A percentile compares a stretch with the other conserved stretches of the same genome.
These are phyloP conservation scores for Macaca nemestrina DNA, from an alignment of 2,113 vertebrate species.

Conservation along the genomic window DNA sequence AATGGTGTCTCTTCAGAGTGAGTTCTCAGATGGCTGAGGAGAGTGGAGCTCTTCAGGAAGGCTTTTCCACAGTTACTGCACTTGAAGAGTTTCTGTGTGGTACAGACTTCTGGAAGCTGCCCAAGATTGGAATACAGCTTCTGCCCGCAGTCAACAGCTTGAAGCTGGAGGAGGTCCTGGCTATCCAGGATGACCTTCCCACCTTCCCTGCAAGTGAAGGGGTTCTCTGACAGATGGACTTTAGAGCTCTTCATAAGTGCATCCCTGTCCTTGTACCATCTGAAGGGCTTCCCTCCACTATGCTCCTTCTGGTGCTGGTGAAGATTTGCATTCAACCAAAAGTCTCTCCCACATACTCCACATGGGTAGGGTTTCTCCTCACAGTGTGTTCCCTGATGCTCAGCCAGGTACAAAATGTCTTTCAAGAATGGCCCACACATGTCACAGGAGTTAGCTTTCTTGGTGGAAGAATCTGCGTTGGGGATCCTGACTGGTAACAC, in stretches of 20 bases:
- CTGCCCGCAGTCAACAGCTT: too few species aligned
- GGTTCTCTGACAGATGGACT: neutral
- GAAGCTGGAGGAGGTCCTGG: neutral
- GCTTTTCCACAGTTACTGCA: neutral
- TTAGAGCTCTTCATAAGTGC: neutral
- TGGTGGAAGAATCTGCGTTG: neutral
- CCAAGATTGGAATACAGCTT: neutral
- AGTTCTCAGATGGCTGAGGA: neutral
- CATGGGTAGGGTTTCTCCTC: neutral
- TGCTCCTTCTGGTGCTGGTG: neutral
- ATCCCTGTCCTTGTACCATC: neutral
- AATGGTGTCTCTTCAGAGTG: neutral
- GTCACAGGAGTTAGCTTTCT: neutral
- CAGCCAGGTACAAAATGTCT: neutral
- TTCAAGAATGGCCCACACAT: neutral
- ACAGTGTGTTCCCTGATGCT: neutral
- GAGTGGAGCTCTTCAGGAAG: neutral
- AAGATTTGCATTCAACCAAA: neutral
- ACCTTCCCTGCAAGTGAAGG: neutral
- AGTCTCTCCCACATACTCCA: constrained; percentile 9
- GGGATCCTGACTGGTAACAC: neutral
- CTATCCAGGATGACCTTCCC: neutral
- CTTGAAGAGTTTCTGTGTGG: neutral
- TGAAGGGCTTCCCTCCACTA: neutral
- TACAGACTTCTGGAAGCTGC: neutral